A percentile compares a stretch with the other conserved stretches of the same genome.
phyloP scores from a whole-genome alignment of 2,888 invertebrate genomes.

The Meghimatium bilineatum region DNA sequence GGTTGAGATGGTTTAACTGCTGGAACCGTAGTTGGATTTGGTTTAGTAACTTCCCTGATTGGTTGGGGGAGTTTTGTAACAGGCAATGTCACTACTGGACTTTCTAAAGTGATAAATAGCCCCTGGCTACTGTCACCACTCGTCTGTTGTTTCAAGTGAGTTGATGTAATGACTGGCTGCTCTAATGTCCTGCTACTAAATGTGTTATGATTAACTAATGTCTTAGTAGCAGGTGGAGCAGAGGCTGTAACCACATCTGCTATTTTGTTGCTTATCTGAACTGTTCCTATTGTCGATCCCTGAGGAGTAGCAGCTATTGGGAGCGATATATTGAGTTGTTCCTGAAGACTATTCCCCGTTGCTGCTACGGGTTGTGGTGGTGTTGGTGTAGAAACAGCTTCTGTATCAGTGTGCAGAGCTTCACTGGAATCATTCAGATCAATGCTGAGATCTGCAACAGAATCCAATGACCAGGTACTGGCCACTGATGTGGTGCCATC shows the following conservation, averaged over 20 bases:
- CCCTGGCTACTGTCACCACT: neutral
- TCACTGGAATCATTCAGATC: constrained; percentile 41
- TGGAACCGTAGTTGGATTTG: neutral
- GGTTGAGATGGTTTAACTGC: constrained; percentile 1
- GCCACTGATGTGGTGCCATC: constrained; percentile 33
- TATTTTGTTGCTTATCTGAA: constrained; percentile 25
- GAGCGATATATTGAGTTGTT: constrained; percentile 15
- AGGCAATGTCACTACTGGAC: constrained; percentile 43
- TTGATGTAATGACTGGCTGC: constrained; percentile 26
- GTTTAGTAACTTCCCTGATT: neutral
- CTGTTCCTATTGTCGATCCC: neutral
- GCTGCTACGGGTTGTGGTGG: constrained; percentile 17
- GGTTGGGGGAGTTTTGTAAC: neutral
- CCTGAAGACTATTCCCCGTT: neutral
- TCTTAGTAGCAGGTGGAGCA: constrained; percentile 9
- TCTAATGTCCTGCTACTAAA: constrained; percentile 32
- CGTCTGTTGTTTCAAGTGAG: constrained; percentile 2
- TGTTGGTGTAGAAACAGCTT: constrained; percentile 31
- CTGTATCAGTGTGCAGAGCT: constrained; percentile 16
- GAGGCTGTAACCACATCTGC: neutral
- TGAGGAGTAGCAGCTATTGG: neutral
- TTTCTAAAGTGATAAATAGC: constrained; percentile 38
- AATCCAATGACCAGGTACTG: constrained; percentile 44
- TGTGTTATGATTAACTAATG: constrained; percentile 26
- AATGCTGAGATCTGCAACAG: constrained; percentile 41